Percentiles rank a stretch among this genome's conserved stretches.
phyloP scores from a whole-genome alignment of 2,113 vertebrate genomes.

The Eleginops maclovinus region DNA sequence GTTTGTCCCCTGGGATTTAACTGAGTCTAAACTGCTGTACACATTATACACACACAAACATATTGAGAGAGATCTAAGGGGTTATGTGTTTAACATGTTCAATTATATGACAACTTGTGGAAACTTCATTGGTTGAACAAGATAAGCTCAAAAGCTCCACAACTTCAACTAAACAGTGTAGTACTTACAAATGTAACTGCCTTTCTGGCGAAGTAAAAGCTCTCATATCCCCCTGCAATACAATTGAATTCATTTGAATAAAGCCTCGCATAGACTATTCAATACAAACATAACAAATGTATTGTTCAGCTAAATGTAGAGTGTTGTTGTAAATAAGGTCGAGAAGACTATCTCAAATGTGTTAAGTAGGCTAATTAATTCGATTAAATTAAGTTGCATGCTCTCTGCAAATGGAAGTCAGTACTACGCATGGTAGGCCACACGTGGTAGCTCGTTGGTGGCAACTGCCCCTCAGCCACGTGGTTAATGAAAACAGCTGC shows the following conservation, averaged over 20 bases:
- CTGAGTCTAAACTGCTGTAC: neutral
- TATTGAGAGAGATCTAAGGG: too few relatives aligned
- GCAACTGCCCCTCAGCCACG: constrained; percentile 49
- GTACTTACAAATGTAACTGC: too few relatives aligned
- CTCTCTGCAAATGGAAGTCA: neutral
- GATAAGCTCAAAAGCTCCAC: neutral
- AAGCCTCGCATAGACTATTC: neutral
- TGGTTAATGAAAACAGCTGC: constrained; percentile 66
- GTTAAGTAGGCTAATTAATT: neutral
- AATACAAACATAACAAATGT: too few relatives aligned
- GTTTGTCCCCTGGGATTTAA: constrained; percentile 14
- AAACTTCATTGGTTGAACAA: neutral
- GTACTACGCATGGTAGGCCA: neutral
- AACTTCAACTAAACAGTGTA: neutral
- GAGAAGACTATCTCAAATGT: neutral
- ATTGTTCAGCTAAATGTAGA: too few relatives aligned
- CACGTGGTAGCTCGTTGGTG: constrained; percentile 29
- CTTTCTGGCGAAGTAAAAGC: neutral
- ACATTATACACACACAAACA: neutral
- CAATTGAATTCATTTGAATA: neutral
- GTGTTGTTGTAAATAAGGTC: neutral
- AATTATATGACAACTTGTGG: neutral
- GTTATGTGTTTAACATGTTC: neutral
- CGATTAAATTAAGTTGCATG: neutral
- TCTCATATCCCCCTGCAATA: neutral